These are phyloP conservation scores for Lordiphosa andalusiaca DNA, from an alignment of 2,888 invertebrate genomes.

Conservation along the genomic window DNA sequence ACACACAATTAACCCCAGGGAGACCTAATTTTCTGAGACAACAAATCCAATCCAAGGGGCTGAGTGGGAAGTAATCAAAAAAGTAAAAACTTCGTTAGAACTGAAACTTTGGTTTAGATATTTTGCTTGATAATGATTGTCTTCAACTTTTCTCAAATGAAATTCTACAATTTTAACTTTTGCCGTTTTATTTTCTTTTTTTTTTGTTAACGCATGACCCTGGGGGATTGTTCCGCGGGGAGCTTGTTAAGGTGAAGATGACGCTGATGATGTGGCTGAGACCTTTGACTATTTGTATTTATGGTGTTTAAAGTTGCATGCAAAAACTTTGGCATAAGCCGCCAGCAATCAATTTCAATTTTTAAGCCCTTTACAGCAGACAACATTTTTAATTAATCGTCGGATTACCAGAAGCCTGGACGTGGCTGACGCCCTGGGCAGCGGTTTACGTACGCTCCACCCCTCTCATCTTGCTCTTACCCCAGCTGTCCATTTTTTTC, in stretches of 20 bases:
- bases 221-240: slow-evolving; percentile 41
- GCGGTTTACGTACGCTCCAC: slow-evolving; percentile 51
- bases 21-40: slow-evolving; percentile 17
- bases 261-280: slow-evolving; percentile 46
- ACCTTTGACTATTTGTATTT: slow-evolving; percentile 55
- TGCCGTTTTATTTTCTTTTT: slow-evolving; percentile 23
- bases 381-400: slow-evolving; percentile 79
- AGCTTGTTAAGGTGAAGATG: slow-evolving; percentile 54
- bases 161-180: slow-evolving; percentile 42
- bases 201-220: slow-evolving; percentile 52
- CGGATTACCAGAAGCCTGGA: slow-evolving; percentile 64
- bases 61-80: slow-evolving; percentile 5
- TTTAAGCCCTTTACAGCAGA: slow-evolving; percentile 74
- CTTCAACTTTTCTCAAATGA: slow-evolving; percentile 62
- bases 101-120: slow-evolving; percentile 45
- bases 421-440: slow-evolving; percentile 32
- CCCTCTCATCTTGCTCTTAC: slow-evolving; percentile 17
- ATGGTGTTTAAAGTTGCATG: slow-evolving; percentile 41
- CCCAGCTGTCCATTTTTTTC: slow-evolving; percentile 67
- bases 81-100: slow-evolving; percentile 50
- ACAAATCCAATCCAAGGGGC: slow-evolving; percentile 50
- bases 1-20: slow-evolving; percentile 39
- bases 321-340: slow-evolving; percentile 58
- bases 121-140: slow-evolving; percentile 50
- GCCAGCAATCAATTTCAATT: slow-evolving; percentile 69